Percentiles rank a stretch among this genome's conserved stretches.
phyloP scores from a whole-genome alignment of 2,113 vertebrate species.

The Phoxinus phoxinus region DNA sequence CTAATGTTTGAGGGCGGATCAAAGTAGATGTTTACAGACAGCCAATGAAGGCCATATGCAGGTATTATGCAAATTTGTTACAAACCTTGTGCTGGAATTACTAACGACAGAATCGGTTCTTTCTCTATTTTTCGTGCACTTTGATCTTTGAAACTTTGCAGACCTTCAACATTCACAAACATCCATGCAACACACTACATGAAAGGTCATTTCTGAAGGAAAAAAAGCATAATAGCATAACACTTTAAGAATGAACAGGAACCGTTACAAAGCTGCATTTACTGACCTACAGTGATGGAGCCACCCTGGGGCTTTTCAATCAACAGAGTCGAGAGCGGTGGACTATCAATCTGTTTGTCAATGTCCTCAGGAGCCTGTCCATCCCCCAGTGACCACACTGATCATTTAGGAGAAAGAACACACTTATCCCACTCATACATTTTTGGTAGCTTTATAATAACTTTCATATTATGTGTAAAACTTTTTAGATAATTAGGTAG shows the following conservation, averaged over 20 bases:
- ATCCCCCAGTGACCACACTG: conserved; percentile 92
- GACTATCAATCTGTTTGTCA: conserved; percentile 82
- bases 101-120: too few relatives aligned
- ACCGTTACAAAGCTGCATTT: neutral
- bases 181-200: too few relatives aligned
- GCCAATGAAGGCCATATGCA: too few relatives aligned
- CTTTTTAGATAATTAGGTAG: neutral
- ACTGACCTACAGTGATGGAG: conserved; percentile 89
- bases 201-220: too few relatives aligned
- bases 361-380: conserved; percentile 83
- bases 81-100: too few relatives aligned
- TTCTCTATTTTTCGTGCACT: too few relatives aligned
- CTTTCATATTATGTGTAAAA: neutral
- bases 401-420: conserved; percentile 57
- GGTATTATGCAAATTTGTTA: too few relatives aligned
- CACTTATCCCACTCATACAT: conserved; percentile 16
- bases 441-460: conserved; percentile 1
- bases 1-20: too few relatives aligned
- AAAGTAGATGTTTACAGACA: too few relatives aligned
- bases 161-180: too few relatives aligned
- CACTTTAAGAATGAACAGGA: neutral
- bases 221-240: too few relatives aligned
- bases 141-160: too few relatives aligned
- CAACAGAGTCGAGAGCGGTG: conserved; percentile 85
- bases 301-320: conserved; percentile 87